Percentiles rank a stretch among this genome's conserved stretches.
Evolutionary conservation across 2,797 vertebrate species (phyloP).

Genomic region (Ptychadena robeensis): DNA sequence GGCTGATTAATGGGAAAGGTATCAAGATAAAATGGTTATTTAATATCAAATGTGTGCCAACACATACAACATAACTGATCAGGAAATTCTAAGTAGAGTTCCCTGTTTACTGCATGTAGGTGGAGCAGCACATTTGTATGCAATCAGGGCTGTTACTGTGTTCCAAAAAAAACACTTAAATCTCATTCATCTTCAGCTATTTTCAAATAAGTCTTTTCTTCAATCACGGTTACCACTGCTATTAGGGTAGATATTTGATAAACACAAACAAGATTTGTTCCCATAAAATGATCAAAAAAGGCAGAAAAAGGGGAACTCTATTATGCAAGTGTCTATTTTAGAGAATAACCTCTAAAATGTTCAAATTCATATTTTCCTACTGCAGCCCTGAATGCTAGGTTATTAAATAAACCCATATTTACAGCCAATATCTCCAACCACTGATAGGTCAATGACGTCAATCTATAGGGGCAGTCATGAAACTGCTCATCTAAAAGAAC

Average conservation of each 20-base stretch:
- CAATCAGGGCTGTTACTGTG: background rate
- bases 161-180: too few relatives aligned
- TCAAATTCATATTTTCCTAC: background rate
- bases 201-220: background rate
- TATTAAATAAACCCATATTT: slow-evolving; percentile 5
- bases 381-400: background rate
- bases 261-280: background rate
- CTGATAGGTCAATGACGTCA: background rate
- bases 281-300: background rate
- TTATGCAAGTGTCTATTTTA: background rate
- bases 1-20: background rate
- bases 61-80: background rate
- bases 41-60: background rate
- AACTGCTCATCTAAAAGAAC: background rate
- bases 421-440: background rate
- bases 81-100: background rate
- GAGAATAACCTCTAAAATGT: background rate
- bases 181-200: background rate
- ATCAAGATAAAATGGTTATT: background rate
- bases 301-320: background rate
- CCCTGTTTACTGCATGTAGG: background rate
- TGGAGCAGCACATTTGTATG: background rate
- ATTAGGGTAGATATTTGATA: background rate
- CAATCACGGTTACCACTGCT: background rate
- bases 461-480: background rate